These are phyloP conservation scores for Eubucco bourcierii DNA, from an alignment of 2,113 vertebrate genomes.

Conservation along the genomic window DNA sequence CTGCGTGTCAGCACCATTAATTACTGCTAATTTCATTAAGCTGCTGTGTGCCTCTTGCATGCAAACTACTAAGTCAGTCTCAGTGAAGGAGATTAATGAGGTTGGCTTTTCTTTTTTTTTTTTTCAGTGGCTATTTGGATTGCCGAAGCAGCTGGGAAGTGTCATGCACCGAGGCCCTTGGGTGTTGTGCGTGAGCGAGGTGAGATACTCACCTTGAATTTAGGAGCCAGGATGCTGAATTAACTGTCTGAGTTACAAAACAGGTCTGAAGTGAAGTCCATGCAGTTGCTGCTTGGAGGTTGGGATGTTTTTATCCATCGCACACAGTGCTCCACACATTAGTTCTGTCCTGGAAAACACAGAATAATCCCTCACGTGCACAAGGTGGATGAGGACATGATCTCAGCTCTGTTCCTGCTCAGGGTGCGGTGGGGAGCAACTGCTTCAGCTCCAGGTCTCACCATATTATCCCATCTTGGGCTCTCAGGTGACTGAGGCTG, in stretches of 20 bases:
- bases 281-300: background rate
- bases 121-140: background rate
- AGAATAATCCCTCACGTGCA: background rate
- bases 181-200: background rate
- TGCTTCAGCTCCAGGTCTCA: background rate
- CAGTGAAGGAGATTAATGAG: background rate
- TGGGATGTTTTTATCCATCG: background rate
- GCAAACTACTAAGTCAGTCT: background rate
- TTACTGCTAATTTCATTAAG: slow-evolving; percentile 40
- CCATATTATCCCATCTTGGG: background rate
- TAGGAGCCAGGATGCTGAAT: background rate
- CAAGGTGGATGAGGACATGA: background rate
- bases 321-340: background rate
- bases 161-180: background rate
- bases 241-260: background rate
- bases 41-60: background rate
- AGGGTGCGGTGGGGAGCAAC: background rate
- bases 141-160: background rate
- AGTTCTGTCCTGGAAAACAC: background rate
- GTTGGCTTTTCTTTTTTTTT: background rate
- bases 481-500: background rate
- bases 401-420: background rate
- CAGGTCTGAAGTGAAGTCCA: background rate
- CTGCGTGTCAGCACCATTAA: background rate
- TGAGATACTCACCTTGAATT: background rate